Base-by-base conservation (phyloP, 2,113 vertebrate species). In the Gadus chalcogrammus region DNA sequence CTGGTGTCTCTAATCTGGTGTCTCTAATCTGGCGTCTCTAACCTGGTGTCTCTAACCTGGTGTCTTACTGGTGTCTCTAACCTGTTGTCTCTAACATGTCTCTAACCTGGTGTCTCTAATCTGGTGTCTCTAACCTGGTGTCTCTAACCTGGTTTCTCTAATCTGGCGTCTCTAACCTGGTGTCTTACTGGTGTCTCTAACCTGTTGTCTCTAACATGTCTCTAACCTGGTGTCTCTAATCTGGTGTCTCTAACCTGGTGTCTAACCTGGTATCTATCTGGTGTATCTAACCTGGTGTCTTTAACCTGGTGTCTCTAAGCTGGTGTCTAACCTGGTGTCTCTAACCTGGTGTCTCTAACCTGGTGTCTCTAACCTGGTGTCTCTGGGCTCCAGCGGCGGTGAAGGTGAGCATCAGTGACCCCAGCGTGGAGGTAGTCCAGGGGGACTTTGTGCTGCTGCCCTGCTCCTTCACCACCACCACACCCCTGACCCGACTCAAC, bases 391-490 rank as follows among this genome's bases (percentile, higher is more conserved):
- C 68, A 85, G 90, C 16, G 11, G 80, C 91, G 1, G 88, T 94
- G 68, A 86, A 85, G 31, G 92, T 94, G 0, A 86, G 74, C 16
- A 84, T 94, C 80, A 88, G 82, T 24, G 87, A 92, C 2, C 77
- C 87, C 42, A 85, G 68, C 15, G 13, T 93, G 62, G 88, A 92
- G 68, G 91, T 90, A 68, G 84, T 91, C 5, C 88, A 72, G 52
- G 93, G 93, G 0, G 90, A 93, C 22, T 83, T 78, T 0, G 84
- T 88, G 5, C 5, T 89, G 4, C 85, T 94, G 78, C 90, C 92
- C 15, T 94, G 93, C 73, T 90, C 90, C 42, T 94, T 94, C 80
- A 82, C 87, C 82, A 93, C 91, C 72, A 88, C 85, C 48, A 88
- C 80, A 17, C 88, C 89, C 0, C 82, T 93, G 61, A 89, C 83